Evolutionary conservation across 2,888 invertebrate species (phyloP).

Genomic region (Athalia rosae): DNA sequence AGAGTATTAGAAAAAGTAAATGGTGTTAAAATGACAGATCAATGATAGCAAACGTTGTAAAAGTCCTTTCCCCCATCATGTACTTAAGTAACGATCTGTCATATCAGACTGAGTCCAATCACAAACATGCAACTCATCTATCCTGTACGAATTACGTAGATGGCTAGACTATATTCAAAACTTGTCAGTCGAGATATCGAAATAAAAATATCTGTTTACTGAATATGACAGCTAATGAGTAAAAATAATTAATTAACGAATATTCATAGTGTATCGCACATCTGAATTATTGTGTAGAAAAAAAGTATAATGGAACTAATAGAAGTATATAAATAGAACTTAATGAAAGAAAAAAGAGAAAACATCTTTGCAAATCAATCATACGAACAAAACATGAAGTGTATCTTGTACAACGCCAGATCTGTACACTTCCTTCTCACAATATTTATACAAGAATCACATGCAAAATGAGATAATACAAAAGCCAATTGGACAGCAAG

Average conservation of each 20-base stretch:
- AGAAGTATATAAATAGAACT: slow-evolving; percentile 20
- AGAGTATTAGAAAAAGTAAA: not conserved
- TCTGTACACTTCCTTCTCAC: slow-evolving; percentile 9
- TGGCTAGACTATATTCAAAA: not conserved
- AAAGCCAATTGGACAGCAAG: slow-evolving; percentile 38
- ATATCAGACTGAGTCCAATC: not conserved
- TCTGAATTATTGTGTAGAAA: slow-evolving; percentile 49
- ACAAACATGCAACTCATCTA: not conserved
- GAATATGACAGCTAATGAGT: slow-evolving; percentile 9
- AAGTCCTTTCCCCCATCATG: no score
- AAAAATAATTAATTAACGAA: slow-evolving; percentile 36
- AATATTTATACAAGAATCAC: slow-evolving; percentile 28
- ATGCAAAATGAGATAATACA: slow-evolving; percentile 42
- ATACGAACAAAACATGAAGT: slow-evolving; percentile 66
- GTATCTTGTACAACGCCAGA: slow-evolving; percentile 47
- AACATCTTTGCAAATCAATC: slow-evolving; percentile 65
- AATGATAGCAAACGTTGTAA: not conserved
- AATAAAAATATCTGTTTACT: not conserved
- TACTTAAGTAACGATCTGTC: no score
- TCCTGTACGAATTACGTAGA: not conserved
- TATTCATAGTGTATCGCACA: slow-evolving; percentile 45
- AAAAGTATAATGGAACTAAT: slow-evolving; percentile 32
- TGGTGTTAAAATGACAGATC: not conserved
- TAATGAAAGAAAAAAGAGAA: slow-evolving; percentile 52
- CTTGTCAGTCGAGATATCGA: not conserved